Conservation (phyloP, 2,888 invertebrate species). For the Protodeltote pygarga region DNA sequence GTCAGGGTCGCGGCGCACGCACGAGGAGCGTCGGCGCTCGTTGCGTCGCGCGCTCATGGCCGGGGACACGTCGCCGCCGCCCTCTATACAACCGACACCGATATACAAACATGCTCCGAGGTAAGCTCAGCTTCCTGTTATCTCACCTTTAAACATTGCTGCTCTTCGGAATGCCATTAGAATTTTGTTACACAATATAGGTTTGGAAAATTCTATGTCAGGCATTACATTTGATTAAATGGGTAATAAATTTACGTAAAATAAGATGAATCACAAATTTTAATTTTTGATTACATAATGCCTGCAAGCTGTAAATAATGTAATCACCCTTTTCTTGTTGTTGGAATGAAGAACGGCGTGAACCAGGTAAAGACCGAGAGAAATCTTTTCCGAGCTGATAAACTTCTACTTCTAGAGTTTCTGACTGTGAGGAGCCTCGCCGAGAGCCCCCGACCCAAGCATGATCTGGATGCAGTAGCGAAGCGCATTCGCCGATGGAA, state of each 20-base stretch:
- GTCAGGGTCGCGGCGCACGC: conserved; percentile 93
- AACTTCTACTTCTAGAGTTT: conserved; percentile 93
- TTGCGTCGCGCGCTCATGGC: conserved; percentile 70
- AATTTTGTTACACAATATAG: conserved; percentile 1
- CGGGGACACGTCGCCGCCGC: conserved; percentile 61
- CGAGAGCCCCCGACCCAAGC: conserved; percentile 93
- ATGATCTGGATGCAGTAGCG: conserved; percentile 94
- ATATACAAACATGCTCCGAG: conserved; percentile 28
- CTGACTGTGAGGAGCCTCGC: conserved; percentile 96
- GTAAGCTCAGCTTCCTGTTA: conserved; percentile 6
- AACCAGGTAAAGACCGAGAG: conserved; percentile 94
- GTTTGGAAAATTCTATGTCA: background rate
- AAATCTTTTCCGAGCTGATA: conserved; percentile 95
- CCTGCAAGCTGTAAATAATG: conserved; percentile 17
- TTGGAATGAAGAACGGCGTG: conserved; percentile 94
- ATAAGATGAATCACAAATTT: no score
- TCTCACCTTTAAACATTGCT: background rate
- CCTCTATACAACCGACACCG: conserved; percentile 58
- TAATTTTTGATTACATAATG: background rate
- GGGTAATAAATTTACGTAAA: no score
- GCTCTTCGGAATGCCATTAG: background rate
- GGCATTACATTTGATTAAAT: no score
- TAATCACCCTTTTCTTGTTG: conserved; percentile 87
- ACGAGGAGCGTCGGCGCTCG: conserved; percentile 93
- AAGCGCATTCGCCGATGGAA: conserved; percentile 91